A percentile compares a stretch with the other conserved stretches of the same genome.
Evolutionary conservation across 2,797 vertebrate genomes (phyloP).

Genomic region (Trematomus bernacchii): DNA sequence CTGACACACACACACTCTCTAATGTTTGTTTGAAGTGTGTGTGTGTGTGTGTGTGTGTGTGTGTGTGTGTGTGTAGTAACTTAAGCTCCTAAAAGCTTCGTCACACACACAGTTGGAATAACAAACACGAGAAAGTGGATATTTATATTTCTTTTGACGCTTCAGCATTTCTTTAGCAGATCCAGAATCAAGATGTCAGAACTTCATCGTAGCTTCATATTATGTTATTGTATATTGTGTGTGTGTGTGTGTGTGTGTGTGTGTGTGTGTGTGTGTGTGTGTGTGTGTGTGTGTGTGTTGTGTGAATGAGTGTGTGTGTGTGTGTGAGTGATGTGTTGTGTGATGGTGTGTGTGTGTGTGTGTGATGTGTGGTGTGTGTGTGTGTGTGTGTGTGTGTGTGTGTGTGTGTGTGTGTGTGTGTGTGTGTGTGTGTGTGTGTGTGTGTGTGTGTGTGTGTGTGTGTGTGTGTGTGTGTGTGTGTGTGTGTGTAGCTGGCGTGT

Average conservation of each 20-base stretch:
- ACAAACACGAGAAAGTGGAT: conserved; percentile 10
- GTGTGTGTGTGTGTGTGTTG: neutral
- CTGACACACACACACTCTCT: no score
- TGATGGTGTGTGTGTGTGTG: no score
- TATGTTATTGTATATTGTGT: no score
- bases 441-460: no score
- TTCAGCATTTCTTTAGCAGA: neutral
- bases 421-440: no score
- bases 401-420: no score
- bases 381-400: no score
- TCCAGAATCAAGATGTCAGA: neutral
- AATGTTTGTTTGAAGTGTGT: conserved; percentile 30
- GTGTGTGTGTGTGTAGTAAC: conserved; percentile 23
- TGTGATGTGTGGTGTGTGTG: no score
- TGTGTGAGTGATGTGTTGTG: no score
- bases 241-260: neutral
- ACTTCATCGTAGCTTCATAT: accelerated
- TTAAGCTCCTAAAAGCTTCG: conserved; percentile 10
- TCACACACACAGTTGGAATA: conserved; percentile 27
- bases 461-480: no score
- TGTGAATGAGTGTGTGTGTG: no score
- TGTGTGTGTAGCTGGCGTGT: conserved; percentile 86
- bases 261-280: neutral
- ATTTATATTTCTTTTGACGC: neutral
- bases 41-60: conserved; percentile 28